These are phyloP conservation scores for Platypus cylindrus DNA, from an alignment of 2,888 invertebrate genomes.

Conservation along the genomic window DNA sequence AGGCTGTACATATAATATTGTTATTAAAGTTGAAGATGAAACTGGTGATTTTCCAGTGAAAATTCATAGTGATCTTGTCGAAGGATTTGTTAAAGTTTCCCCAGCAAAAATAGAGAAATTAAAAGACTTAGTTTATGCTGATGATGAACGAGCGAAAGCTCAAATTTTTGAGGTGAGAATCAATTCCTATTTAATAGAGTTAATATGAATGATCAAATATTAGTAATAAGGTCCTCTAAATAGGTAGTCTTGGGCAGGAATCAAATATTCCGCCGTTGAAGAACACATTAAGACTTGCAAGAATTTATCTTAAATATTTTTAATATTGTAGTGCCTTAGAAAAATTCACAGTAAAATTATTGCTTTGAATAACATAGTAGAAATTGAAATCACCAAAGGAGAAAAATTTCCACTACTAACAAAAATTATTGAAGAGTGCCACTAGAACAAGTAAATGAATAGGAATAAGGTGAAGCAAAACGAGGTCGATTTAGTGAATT, in stretches of 20 bases:
- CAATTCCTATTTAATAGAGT: too few species aligned
- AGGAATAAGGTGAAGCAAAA: too few species aligned
- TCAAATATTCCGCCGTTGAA: too few species aligned
- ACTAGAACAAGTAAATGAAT: too few species aligned
- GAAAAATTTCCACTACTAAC: constrained; percentile 22
- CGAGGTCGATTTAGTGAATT: too few species aligned
- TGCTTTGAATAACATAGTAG: constrained; percentile 24
- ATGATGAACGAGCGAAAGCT: constrained; percentile 18
- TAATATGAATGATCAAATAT: too few species aligned
- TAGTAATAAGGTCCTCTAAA: constrained; percentile 3
- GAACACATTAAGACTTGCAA: too few species aligned
- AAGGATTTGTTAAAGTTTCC: constrained; percentile 39
- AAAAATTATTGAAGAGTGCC: constrained; percentile 17
- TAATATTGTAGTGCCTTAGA: constrained; percentile 22
- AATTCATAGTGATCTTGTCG: constrained; percentile 44
- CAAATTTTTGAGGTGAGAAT: constrained; percentile 21
- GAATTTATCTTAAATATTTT: constrained; percentile 5
- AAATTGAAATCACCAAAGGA: constrained; percentile 22
- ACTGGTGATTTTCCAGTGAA: constrained; percentile 42
- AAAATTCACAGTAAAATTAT: constrained; percentile 23
- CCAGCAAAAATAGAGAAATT: constrained; percentile 26
- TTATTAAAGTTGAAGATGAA: constrained; percentile 44
- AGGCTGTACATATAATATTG: constrained; percentile 42
- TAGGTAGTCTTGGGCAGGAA: neutral
- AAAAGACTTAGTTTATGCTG: constrained; percentile 17